phyloP scores from a whole-genome alignment of 1,140 invertebrate genomes.

The Hormaphis cornu region DNA sequence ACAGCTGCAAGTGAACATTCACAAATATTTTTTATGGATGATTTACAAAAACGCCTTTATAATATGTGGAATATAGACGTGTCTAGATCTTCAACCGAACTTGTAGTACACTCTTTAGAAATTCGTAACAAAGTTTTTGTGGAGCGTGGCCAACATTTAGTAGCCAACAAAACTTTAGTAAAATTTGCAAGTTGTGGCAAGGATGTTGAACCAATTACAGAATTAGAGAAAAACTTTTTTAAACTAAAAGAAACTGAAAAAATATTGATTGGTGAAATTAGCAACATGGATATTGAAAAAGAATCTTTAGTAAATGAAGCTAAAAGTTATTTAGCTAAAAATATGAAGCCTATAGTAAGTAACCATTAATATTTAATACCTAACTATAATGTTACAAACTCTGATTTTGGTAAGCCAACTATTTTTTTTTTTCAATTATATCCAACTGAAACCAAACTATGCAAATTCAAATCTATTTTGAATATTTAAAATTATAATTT shows the following conservation, averaged over 20 bases:
- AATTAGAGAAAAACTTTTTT: constrained; percentile 26
- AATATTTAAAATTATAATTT: too few species aligned
- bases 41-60: constrained; percentile 13
- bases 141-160: constrained; percentile 13
- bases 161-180: constrained; percentile 12
- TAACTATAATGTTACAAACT: neutral
- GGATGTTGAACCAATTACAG: constrained; percentile 19
- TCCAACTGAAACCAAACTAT: too few species aligned
- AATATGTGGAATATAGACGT: neutral
- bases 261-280: constrained; percentile 25
- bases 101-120: constrained; percentile 23
- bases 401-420: too few species aligned
- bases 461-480: too few species aligned
- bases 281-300: constrained; percentile 12
- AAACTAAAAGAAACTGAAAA: constrained; percentile 24
- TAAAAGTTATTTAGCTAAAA: constrained; percentile 19
- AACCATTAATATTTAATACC: neutral
- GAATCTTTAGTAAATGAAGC: constrained; percentile 14
- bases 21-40: constrained; percentile 19
- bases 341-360: constrained; percentile 31
- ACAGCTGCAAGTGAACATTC: constrained; percentile 3
- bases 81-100: neutral
- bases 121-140: constrained; percentile 26
- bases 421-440: too few species aligned
- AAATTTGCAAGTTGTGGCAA: neutral